These are phyloP conservation scores for Atherinosoma microstoma DNA, from an alignment of 2,797 vertebrate genomes.

Conservation along the genomic window DNA sequence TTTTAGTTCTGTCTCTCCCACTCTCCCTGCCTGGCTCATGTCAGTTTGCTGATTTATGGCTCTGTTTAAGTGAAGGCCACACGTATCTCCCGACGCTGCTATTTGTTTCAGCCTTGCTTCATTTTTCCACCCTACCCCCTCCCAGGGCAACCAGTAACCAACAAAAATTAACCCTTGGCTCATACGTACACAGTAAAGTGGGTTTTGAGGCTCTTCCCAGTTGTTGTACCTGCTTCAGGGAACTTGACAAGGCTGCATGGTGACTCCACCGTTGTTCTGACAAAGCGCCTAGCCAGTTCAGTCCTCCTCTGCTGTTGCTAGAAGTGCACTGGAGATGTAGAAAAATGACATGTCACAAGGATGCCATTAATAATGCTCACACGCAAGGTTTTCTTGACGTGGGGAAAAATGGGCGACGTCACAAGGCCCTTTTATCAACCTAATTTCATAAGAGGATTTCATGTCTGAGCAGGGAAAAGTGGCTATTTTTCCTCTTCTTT, in stretches of 20 bases:
- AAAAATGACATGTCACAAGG: slow-evolving; percentile 83
- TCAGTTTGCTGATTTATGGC: slow-evolving; percentile 89
- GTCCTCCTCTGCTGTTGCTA: slow-evolving; percentile 64
- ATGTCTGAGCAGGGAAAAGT: slow-evolving; percentile 76
- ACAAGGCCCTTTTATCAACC: slow-evolving; percentile 83
- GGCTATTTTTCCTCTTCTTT: slow-evolving; percentile 81
- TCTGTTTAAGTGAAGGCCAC: slow-evolving; percentile 91
- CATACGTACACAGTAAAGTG: slow-evolving; percentile 50
- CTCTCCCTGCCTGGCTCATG: slow-evolving; percentile 59
- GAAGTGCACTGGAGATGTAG: slow-evolving; percentile 70
- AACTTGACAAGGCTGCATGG: slow-evolving; percentile 59
- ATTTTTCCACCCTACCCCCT: slow-evolving; percentile 77
- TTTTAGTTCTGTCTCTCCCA: slow-evolving; percentile 50
- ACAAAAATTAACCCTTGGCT: slow-evolving; percentile 80
- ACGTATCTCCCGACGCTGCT: slow-evolving; percentile 85
- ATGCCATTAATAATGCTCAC: slow-evolving; percentile 86
- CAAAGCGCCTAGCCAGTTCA: slow-evolving; percentile 54
- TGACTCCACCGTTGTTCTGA: slow-evolving; percentile 61
- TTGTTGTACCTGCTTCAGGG: slow-evolving; percentile 43
- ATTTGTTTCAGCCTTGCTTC: slow-evolving; percentile 87
- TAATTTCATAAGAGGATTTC: slow-evolving; percentile 83
- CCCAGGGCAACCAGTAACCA: slow-evolving; percentile 76
- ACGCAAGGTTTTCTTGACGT: slow-evolving; percentile 82
- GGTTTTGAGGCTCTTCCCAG: slow-evolving; percentile 58
- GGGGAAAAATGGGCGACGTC: slow-evolving; percentile 81